Base-by-base conservation (phyloP, 2,888 invertebrate genomes). In the Zele albiditarsus region DNA sequence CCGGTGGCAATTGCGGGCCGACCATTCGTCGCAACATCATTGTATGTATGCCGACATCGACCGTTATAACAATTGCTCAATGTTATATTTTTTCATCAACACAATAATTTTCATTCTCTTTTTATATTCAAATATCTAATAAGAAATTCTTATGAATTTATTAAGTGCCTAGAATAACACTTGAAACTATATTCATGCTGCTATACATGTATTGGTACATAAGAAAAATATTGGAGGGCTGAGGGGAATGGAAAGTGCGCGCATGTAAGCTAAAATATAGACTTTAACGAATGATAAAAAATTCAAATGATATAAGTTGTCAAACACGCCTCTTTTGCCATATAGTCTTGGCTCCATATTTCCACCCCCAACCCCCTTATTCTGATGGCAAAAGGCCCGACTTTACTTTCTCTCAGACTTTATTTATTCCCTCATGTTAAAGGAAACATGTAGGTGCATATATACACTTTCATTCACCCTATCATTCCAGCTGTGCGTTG, bases 231-330 rank as follows among this genome's bases (percentile, higher is more conserved):
- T 16, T 38, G 53, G 33, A 8, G 23, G 63, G 57, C 38, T 53
- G 38, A 49, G 69, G 68, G 74, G 74, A 71, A 67, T 49, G 77
- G 70, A 73, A 75, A 76, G 76, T 67, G 66, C 71, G 73, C 70
- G 73, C 75, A 68, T 62, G 53, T 53, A 75, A 28, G 38, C 71
- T 74, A 70, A 78, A 78, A 75, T 72, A 75, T 75, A 75, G 76
- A 76, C 77, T 71, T 77, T 73, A 69, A 67, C 75, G 69, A 69
- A 46, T 71, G 65, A 80, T 80, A 78, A 80, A 80, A 79, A 77
- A 80, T 80, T 78, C 78, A 80, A 67, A 69, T 42, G 73, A 75
- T 77, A 79, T 79, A 80, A 79, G 76, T 79, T 77, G 77, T 73
- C 65, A 71, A 77, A 74, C 73, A 79, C 79, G 79, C 80, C 79